Base-by-base conservation (phyloP, 2,888 invertebrate genomes). In the Clunio marinus region DNA sequence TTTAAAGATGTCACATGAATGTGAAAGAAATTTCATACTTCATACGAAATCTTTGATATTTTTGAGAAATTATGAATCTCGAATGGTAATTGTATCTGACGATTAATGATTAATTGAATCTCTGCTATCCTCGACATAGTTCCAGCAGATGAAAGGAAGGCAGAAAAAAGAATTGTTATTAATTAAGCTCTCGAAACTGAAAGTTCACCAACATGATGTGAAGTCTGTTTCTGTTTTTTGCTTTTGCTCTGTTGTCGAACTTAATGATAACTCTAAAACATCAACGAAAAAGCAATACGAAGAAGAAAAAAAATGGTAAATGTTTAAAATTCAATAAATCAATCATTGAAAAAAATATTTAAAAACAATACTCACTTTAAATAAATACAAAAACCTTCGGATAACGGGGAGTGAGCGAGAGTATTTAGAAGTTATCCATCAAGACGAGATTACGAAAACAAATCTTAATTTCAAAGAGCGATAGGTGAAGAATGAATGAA, bases 321-420 rank as follows among this genome's bases (percentile, higher is more conserved):
- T 63, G 63, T 63, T 63, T 63, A 63, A 63, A 63, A 63, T 63
- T 63, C 63, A 63, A 63, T 63, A 63, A 63, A 63, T 63, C 63
- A 63, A 63, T 63, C 63, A 63, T 25, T 63, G 63, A 25, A 17
- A 63, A 24, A 62, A 63, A 63, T 45, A 63, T 45, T 63, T 63
- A 35, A 63, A 63, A 63, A 63, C 25, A 63, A 45, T 51, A 51
- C 46, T 37, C 22, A 28, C 28, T 27, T 63, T 37, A 60, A 60
- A 28, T 60, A 60, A 60, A 60, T 60, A 51, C 51, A 51, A 51
- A n/a, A n/a, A 60, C 8, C 17, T 20, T 60, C 60, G 22, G 27
- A 45, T 45, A 57, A 27, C 13, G 51, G 20, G 5, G 22, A 51
- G 2, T 7, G 51, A 2, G 17, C n/a, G 17, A 22, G 7, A 22